A percentile compares a stretch with the other conserved stretches of the same genome.
These are phyloP conservation scores for Tanytarsus gracilentus DNA, from an alignment of 2,888 invertebrate species.

Conservation along the genomic window DNA sequence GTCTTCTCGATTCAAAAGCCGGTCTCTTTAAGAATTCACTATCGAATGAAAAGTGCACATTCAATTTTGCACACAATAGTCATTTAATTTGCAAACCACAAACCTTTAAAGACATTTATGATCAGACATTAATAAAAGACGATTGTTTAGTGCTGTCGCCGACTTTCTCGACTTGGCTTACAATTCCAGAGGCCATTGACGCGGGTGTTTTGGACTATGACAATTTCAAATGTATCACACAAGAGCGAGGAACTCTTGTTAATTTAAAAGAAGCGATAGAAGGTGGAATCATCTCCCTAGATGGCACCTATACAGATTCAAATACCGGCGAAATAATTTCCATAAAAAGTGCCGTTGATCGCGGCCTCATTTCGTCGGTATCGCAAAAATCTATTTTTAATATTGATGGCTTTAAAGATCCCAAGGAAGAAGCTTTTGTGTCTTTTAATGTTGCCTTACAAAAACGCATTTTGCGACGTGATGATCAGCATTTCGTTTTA, in stretches of 20 bases:
- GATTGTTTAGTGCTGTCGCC: slow-evolving; percentile 73
- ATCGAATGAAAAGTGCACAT: slow-evolving; percentile 64
- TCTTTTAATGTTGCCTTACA: slow-evolving; percentile 74
- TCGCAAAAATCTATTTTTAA: slow-evolving; percentile 83
- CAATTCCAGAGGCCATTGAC: slow-evolving; percentile 75
- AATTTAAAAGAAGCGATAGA: slow-evolving; percentile 81
- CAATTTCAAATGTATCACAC: slow-evolving; percentile 72
- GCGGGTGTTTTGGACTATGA: slow-evolving; percentile 79
- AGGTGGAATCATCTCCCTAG: slow-evolving; percentile 64
- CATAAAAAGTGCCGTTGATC: slow-evolving; percentile 79
- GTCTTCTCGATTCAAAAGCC: slow-evolving; percentile 69
- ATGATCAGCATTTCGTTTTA: slow-evolving; percentile 60
- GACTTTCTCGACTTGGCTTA: slow-evolving; percentile 62
- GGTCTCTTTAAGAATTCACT: slow-evolving; percentile 70
- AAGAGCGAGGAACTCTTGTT: slow-evolving; percentile 61
- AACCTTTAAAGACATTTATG: slow-evolving; percentile 82
- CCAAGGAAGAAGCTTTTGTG: slow-evolving; percentile 68
- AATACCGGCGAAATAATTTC: slow-evolving; percentile 62
- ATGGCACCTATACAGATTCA: slow-evolving; percentile 65
- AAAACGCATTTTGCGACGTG: slow-evolving; percentile 66
- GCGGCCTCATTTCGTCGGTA: slow-evolving; percentile 80
- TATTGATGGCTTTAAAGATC: slow-evolving; percentile 83
- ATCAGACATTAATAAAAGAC: slow-evolving; percentile 67
- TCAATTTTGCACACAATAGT: slow-evolving; percentile 73
- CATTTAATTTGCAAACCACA: slow-evolving; percentile 78